Base-by-base conservation (phyloP, 2,888 invertebrate species). In the Plebejus melissa region DNA sequence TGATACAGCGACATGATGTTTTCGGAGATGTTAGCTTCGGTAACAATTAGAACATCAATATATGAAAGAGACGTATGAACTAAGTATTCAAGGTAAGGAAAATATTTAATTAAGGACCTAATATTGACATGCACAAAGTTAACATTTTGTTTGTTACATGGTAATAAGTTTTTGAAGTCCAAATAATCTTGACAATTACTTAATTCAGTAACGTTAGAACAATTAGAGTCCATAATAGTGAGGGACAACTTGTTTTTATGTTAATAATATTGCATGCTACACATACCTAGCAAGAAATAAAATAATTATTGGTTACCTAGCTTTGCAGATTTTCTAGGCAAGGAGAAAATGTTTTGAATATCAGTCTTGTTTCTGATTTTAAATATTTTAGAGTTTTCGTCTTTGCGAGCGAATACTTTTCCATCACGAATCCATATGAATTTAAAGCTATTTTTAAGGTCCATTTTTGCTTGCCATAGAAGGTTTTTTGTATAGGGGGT, bases 11-110 rank as follows among this genome's bases (percentile, higher is more conserved):
- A 54, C 54, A 54, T 54, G 54, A 54, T 54, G 54, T 54, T 16
- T 54, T 54, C 54, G 54, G 54, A 54, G 54, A 54, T 54, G 54
- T 54, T 54, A 54, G 54, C 54, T 54, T 54, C 54, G 54, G 54
- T 54, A 13, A 54, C 16, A 54, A 54, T 54, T 16, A 54, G 3
- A 16, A 54, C 13, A 54, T 54, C 54, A 54, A 54, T 54, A 16
- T 54, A 1, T 54, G 54, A 54, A 13, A 13, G 16, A 54, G 54
- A 54, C 54, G 54, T 54, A 54, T 16, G 54, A 11, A 54, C 16
- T 54, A 54, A 16, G 16, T 54, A 54, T 16, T 54, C 54, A 54
- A 54, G 54, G 54, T 54, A 13, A 54, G 54, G 4, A 54, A 54
- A 54, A 4, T 54, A 54, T 54, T 54, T 54, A 13, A 16, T 6